A percentile compares a stretch with the other conserved stretches of the same genome.
Conservation (phyloP, 2,888 invertebrate species). For the Coleophora deauratella region DNA sequence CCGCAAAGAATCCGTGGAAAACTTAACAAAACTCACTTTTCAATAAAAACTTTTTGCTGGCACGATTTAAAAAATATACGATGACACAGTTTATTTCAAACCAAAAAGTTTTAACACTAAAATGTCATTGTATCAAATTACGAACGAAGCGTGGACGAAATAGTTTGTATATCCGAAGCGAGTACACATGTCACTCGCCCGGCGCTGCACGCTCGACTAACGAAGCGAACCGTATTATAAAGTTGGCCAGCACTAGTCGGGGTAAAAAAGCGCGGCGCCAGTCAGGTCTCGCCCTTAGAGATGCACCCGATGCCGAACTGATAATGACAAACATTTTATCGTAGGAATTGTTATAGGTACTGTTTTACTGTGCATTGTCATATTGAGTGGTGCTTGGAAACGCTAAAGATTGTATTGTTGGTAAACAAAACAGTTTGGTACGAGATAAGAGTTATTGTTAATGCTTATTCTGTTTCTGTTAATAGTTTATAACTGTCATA, state of each 20-base stretch:
- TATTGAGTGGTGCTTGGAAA: slow-evolving; percentile 1
- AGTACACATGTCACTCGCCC: slow-evolving; percentile 32
- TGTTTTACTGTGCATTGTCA: not conserved
- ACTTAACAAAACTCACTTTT: slow-evolving; percentile 27
- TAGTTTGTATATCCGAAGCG: not conserved
- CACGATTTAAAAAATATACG: slow-evolving; percentile 38
- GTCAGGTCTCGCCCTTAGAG: slow-evolving; percentile 68
- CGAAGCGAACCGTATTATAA: slow-evolving; percentile 35
- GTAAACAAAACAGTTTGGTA: not conserved
- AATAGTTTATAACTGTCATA: too few species aligned
- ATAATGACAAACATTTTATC: slow-evolving; percentile 42
- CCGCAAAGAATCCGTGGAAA: slow-evolving; percentile 24
- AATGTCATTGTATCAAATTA: slow-evolving; percentile 17
- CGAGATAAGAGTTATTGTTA: too few species aligned
- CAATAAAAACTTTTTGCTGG: slow-evolving; percentile 30
- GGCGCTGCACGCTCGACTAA: slow-evolving; percentile 49
- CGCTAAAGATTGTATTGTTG: too few species aligned
- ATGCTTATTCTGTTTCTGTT: too few species aligned
- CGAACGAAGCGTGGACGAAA: slow-evolving; percentile 14
- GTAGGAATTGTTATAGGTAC: slow-evolving; percentile 18
- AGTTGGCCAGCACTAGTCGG: slow-evolving; percentile 45
- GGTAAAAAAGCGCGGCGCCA: slow-evolving; percentile 71
- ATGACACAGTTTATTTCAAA: slow-evolving; percentile 31
- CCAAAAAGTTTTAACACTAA: slow-evolving; percentile 7
- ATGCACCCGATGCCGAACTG: slow-evolving; percentile 40